A percentile compares a stretch with the other conserved stretches of the same genome.
Evolutionary conservation across 2,888 invertebrate species (phyloP).

Genomic region (Acronicta psi): DNA sequence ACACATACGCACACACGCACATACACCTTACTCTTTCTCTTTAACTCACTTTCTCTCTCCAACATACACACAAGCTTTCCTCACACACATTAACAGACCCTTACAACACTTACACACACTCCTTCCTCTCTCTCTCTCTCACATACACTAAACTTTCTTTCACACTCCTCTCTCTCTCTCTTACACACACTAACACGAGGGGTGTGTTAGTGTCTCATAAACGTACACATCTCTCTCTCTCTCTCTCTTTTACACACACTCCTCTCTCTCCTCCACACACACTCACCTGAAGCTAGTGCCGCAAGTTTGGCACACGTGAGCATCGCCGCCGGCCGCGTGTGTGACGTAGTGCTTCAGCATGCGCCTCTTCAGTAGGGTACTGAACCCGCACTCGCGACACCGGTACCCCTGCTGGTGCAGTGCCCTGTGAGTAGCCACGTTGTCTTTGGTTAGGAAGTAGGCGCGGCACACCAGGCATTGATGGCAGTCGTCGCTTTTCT

Average conservation of each 20-base stretch:
- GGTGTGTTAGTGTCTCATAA: too few species aligned
- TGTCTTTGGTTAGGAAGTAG: constrained; percentile 74
- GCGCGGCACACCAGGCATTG: constrained; percentile 78
- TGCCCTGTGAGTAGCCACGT: constrained; percentile 65
- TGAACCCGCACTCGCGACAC: constrained; percentile 66
- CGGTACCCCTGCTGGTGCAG: constrained; percentile 68
- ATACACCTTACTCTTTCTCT: too few species aligned
- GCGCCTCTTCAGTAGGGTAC: constrained; percentile 65
- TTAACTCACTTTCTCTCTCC: too few species aligned
- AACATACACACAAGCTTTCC: too few species aligned
- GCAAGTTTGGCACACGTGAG: constrained; percentile 64
- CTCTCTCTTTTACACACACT: neutral
- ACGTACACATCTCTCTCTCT: neutral
- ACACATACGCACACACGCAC: neutral
- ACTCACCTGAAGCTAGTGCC: constrained; percentile 67
- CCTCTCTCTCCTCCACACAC: too few species aligned
- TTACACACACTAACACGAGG: too few species aligned
- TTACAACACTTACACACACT: too few species aligned
- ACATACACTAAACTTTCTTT: too few species aligned
- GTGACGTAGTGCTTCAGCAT: constrained; percentile 65
- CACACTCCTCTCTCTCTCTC: neutral
- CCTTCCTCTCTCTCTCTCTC: too few species aligned
- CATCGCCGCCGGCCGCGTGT: constrained; percentile 24
- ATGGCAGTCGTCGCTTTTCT: constrained; percentile 71
- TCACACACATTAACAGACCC: too few species aligned